Percentiles rank a stretch among this genome's conserved stretches.
phyloP scores from a whole-genome alignment of 2,888 invertebrate genomes.

The Pyrocoelia pectoralis region DNA sequence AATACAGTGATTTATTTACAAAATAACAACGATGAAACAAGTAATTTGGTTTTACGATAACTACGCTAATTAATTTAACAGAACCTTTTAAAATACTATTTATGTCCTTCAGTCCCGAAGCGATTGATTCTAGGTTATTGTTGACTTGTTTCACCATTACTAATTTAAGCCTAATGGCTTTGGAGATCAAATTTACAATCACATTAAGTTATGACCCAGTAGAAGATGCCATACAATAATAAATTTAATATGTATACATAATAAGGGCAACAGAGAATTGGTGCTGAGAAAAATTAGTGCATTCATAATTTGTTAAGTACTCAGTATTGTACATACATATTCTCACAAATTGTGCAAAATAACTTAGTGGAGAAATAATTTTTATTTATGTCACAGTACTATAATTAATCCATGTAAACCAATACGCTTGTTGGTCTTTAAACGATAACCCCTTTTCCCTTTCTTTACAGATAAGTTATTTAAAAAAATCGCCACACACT shows the following conservation, averaged over 20 bases:
- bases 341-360: not conserved
- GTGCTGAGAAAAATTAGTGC: conserved; percentile 9
- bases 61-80: too few relatives aligned
- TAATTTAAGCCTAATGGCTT: not conserved
- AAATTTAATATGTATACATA: not conserved
- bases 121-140: not conserved
- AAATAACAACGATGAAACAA: not conserved
- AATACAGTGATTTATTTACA: conserved; percentile 5
- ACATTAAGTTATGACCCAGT: not conserved
- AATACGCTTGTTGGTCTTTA: too few relatives aligned
- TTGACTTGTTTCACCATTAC: not conserved
- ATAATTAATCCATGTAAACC: not conserved
- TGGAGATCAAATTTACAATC: conserved; percentile 9
- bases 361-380: not conserved
- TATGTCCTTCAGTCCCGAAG: not conserved
- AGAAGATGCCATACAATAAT: not conserved
- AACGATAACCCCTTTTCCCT: too few relatives aligned
- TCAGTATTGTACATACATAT: not conserved
- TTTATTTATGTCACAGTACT: not conserved
- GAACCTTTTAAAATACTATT: not conserved
- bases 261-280: not conserved
- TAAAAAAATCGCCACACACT: too few relatives aligned
- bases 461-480: too few relatives aligned
- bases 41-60: not conserved
- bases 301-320: not conserved